Base-by-base conservation (phyloP, 2,113 vertebrate species). In the Calypte anna region DNA sequence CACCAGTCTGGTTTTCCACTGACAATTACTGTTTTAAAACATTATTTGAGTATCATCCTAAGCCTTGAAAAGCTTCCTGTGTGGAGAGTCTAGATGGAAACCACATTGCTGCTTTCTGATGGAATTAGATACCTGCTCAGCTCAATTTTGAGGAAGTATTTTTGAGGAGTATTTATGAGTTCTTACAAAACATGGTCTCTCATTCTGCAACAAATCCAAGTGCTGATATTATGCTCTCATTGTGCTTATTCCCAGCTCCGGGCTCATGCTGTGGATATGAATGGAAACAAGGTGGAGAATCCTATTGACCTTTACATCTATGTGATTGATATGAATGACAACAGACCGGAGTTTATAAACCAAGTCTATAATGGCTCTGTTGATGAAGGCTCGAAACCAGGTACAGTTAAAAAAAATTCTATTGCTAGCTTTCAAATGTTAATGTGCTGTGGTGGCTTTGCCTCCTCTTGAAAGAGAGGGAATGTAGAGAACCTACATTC, bases 271-370 rank as follows among this genome's bases (percentile, higher is more conserved):
- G 99, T 99, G 95, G 99, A 99, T 96, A 99, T 99, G 99, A 99
- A 99, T 14, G 99, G 99, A 31, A 99, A 99, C 97, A 99, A 99
- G 97, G 99, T 99, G 93, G 99, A 99, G 98, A 99, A 99, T 94
- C 99, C 99, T 33, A 99, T 99, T n/a, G 99, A 99, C 97, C 98
- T 99, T 72, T 99, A 99, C 96, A 99, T 99, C 98, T 99, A 99
- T 3, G 99, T 99, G 92, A 99, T 99, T 61, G 99, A 99, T 97
- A 99, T 99, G 99, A 99, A 99, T 1, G 99, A 99, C 98, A 99
- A 99, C 98, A 98, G 99, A 11, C 99, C 99, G 0, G 99, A 99
- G 95, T 99, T 99, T 95, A 96, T 98, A 94, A 99, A 99, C 97
- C 99, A 99, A 97, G 98, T 99, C 74, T 99, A 99, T 97, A 99